phyloP scores from a whole-genome alignment of 2,113 vertebrate species.

The Rissa tridactyla region DNA sequence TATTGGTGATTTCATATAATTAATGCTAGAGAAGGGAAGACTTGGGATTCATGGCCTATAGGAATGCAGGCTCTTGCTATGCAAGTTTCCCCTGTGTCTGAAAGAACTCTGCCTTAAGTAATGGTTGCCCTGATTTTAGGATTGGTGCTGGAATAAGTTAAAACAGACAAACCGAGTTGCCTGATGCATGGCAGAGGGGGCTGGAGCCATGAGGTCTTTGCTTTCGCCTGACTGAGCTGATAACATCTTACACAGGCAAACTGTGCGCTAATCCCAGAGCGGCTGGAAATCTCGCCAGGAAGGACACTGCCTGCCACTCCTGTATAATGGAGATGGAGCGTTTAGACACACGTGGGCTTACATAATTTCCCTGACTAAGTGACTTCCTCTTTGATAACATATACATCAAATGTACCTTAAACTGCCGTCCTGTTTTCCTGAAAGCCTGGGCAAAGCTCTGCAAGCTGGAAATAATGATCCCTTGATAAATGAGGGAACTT shows the following conservation, averaged over 20 bases:
- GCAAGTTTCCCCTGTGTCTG: not conserved
- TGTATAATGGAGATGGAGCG: conserved; percentile 1
- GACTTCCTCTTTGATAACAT: conserved; percentile 38
- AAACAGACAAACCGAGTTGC: not conserved
- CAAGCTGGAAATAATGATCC: conserved; percentile 23
- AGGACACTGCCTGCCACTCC: conserved; percentile 8
- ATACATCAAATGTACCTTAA: conserved; percentile 49
- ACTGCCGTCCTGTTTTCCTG: not conserved
- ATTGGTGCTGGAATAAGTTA: conserved; percentile 8
- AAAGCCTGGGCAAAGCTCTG: not conserved
- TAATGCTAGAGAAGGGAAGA: conserved; percentile 13
- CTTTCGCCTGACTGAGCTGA: not conserved
- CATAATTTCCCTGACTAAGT: conserved; percentile 50
- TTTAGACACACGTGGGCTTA: not conserved
- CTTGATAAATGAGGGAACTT: conserved; percentile 13
- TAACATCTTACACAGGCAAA: not conserved
- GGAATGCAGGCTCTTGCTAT: not conserved
- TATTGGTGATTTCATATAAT: conserved; percentile 31
- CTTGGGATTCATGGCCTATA: conserved; percentile 38
- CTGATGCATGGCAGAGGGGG: not conserved
- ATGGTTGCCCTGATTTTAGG: conserved; percentile 41
- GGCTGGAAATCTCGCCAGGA: not conserved
- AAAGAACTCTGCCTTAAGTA: conserved; percentile 52
- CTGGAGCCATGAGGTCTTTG: conserved; percentile 3
- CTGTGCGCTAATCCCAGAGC: not conserved